These are phyloP conservation scores for Scaptodrosophila latifasciaeformis DNA, from an alignment of 2,888 invertebrate species.

Conservation along the genomic window DNA sequence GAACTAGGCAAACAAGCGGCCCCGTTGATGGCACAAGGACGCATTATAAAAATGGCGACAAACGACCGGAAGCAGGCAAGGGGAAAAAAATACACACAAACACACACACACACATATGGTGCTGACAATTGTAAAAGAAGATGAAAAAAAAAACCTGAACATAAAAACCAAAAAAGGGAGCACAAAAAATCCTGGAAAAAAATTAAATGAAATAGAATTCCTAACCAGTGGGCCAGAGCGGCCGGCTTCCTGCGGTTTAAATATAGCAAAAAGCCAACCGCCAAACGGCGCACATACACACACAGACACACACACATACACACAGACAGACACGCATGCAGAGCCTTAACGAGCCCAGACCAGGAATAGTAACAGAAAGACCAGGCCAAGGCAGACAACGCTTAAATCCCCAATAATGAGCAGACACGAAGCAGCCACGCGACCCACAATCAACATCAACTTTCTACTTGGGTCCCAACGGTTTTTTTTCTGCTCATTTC, in stretches of 20 bases:
- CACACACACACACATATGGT: slow-evolving; percentile 9
- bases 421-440: slow-evolving; percentile 11
- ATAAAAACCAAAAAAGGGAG: background rate
- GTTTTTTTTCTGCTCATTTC: slow-evolving; percentile 72
- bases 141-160: background rate
- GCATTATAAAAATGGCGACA: slow-evolving; percentile 62
- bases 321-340: background rate
- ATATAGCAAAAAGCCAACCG: slow-evolving; percentile 45
- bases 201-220: too few species aligned
- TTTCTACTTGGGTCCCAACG: slow-evolving; percentile 20
- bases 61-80: slow-evolving; percentile 57
- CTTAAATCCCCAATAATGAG: slow-evolving; percentile 45
- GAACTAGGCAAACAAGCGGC: slow-evolving; percentile 3
- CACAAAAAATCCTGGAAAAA: slow-evolving; percentile 17
- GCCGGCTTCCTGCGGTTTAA: slow-evolving; percentile 61
- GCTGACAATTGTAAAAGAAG: background rate
- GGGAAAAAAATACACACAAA: slow-evolving; percentile 32
- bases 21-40: slow-evolving; percentile 4
- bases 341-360: background rate
- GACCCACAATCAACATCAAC: background rate
- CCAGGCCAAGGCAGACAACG: background rate
- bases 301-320: background rate
- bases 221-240: slow-evolving; percentile 44
- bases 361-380: too few species aligned
- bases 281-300: background rate